Percentiles rank a stretch among this genome's conserved stretches.
These are phyloP conservation scores for Phenganax subtilis DNA, from an alignment of 92 coral and sea anemone species.

Conservation along the genomic window DNA sequence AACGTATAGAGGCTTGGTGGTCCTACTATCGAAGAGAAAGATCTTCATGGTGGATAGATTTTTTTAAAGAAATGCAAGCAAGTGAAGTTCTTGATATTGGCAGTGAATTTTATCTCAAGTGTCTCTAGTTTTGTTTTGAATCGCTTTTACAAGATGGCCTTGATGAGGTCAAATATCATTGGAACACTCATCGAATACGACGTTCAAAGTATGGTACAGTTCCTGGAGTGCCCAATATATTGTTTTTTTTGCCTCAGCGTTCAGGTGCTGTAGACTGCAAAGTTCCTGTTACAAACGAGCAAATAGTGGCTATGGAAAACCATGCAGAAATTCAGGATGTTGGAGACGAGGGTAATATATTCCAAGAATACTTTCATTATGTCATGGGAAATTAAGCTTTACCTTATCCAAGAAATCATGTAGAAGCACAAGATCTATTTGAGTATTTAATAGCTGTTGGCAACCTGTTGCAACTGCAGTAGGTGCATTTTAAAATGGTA, in stretches of 20 bases:
- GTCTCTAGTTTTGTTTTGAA: slow-evolving; percentile 55
- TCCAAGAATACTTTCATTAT: slow-evolving; percentile 42
- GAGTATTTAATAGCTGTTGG: slow-evolving; percentile 11
- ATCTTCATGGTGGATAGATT: slow-evolving; percentile 56
- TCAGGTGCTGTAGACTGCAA: slow-evolving; percentile 13
- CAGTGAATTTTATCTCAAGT: slow-evolving; percentile 31
- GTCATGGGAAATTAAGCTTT: slow-evolving; percentile 1
- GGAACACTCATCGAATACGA: slow-evolving; percentile 55
- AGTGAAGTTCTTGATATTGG: slow-evolving; percentile 12
- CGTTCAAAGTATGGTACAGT: slow-evolving; percentile 47
- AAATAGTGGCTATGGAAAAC: neutral
- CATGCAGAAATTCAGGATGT: slow-evolving; percentile 19
- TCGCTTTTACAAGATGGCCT: slow-evolving; percentile 46
- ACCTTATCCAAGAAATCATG: neutral
- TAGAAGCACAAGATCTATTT: slow-evolving; percentile 6
- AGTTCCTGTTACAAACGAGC: neutral
- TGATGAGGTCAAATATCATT: slow-evolving; percentile 47
- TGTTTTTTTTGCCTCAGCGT: neutral
- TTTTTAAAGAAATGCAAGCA: slow-evolving; percentile 50
- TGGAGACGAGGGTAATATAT: slow-evolving; percentile 29
- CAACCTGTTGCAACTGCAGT: slow-evolving; percentile 2
- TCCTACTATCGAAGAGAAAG: slow-evolving; percentile 44
- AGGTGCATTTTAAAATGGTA: neutral
- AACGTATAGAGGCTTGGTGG: slow-evolving; percentile 58
- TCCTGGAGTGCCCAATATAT: slow-evolving; percentile 44